These are phyloP conservation scores for Pogonocichla stellata DNA, from an alignment of 2,113 vertebrate species.

Conservation along the genomic window DNA sequence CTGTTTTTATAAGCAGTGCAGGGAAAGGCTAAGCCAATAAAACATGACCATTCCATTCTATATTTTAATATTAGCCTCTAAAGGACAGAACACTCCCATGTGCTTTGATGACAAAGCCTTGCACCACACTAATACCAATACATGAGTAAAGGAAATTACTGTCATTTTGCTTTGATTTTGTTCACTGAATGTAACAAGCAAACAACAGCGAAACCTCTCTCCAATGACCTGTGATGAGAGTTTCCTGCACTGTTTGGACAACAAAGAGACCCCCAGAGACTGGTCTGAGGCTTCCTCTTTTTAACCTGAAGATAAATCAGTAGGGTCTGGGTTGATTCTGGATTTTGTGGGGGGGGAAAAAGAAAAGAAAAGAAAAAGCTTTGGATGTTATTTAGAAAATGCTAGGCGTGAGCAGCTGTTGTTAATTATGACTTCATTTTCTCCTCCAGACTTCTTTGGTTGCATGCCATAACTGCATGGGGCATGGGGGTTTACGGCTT, in stretches of 20 bases:
- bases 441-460: slow-evolving; percentile 70
- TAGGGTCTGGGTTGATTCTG: neutral
- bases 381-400: slow-evolving; percentile 56
- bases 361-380: neutral
- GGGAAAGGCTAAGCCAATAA: slow-evolving; percentile 85
- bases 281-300: slow-evolving; percentile 37
- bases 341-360: neutral
- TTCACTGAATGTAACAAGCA: slow-evolving; percentile 47
- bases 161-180: slow-evolving; percentile 67
- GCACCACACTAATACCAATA: slow-evolving; percentile 68
- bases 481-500: slow-evolving; percentile 75
- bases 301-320: slow-evolving; percentile 53
- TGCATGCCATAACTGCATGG: slow-evolving; percentile 71
- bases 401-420: slow-evolving; percentile 71
- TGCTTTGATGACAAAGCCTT: slow-evolving; percentile 74
- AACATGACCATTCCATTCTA: slow-evolving; percentile 75
- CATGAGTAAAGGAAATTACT: slow-evolving; percentile 67
- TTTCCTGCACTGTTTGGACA: neutral
- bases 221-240: neutral
- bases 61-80: slow-evolving; percentile 81
- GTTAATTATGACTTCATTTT: slow-evolving; percentile 80
- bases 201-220: slow-evolving; percentile 52
- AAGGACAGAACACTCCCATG: slow-evolving; percentile 71
- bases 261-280: neutral
- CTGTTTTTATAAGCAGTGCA: slow-evolving; percentile 85